phyloP scores from a whole-genome alignment of 2,888 invertebrate species.

The Monoplex corrugatus region DNA sequence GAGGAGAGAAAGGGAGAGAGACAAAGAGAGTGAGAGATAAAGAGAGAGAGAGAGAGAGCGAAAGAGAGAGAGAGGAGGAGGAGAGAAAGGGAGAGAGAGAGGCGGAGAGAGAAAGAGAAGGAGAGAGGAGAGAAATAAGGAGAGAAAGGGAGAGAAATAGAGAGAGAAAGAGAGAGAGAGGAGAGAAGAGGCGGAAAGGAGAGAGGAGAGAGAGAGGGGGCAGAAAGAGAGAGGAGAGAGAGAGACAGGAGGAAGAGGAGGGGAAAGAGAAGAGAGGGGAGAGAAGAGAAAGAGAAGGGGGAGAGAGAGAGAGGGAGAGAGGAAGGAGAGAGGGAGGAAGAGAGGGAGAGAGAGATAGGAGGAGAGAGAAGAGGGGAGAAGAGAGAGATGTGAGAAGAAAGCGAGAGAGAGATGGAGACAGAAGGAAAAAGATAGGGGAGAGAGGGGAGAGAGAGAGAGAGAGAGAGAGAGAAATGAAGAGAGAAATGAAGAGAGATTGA shows the following conservation, averaged over 20 bases:
- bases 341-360: neutral
- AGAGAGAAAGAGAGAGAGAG: neutral
- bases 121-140: neutral
- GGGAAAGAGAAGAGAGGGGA: neutral
- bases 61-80: neutral
- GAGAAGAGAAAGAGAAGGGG: constrained; percentile 39
- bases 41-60: neutral
- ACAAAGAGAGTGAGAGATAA: neutral
- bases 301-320: neutral
- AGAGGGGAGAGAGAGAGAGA: too few species aligned
- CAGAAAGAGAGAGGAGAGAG: neutral
- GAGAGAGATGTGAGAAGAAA: neutral
- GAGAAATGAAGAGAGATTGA: too few species aligned
- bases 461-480: too few species aligned
- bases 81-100: constrained; percentile 25
- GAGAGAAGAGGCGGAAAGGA: neutral
- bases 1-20: neutral
- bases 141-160: neutral
- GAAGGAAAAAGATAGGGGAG: too few species aligned
- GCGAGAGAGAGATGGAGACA: too few species aligned
- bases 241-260: neutral
- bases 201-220: neutral
- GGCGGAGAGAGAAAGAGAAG: neutral
- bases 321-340: neutral
- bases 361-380: neutral